phyloP scores from a whole-genome alignment of 2,888 invertebrate species.

The Nemurella pictetii region DNA sequence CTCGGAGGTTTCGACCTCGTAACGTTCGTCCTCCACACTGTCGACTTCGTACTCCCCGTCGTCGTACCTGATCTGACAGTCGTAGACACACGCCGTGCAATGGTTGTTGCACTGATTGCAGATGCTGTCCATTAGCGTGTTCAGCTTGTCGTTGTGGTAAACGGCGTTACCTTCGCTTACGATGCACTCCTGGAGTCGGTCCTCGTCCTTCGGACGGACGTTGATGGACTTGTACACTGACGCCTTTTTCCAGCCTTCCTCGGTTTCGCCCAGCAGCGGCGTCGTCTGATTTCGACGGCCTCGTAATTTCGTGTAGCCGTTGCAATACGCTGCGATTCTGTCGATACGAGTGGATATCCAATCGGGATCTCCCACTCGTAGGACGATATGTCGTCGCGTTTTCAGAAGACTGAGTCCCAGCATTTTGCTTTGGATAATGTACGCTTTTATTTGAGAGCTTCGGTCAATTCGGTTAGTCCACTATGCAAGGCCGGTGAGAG shows the following conservation, averaged over 20 bases:
- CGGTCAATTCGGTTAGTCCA: neutral
- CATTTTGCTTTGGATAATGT: neutral
- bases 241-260: conserved; percentile 5
- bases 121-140: neutral
- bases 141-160: neutral
- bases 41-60: neutral
- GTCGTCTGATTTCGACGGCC: conserved; percentile 18
- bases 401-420: conserved; percentile 21
- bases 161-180: neutral
- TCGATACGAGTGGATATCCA: conserved; percentile 36
- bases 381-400: conserved; percentile 23
- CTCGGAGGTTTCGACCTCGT: neutral
- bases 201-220: neutral
- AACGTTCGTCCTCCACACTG: neutral
- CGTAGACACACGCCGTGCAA: conserved; percentile 22
- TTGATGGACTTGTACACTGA: neutral
- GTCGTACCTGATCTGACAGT: conserved; percentile 7
- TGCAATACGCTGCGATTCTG: conserved; percentile 38
- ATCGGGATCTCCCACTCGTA: conserved; percentile 32
- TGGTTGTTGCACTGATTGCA: conserved; percentile 11
- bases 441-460: too few relatives aligned
- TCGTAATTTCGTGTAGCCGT: conserved; percentile 38
- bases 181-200: neutral
- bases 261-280: conserved; percentile 13
- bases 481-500: neutral